Evolutionary conservation across 2,888 invertebrate species (phyloP), one percentile per base, ranked within the genome.

Genomic region (Melanargia galathea): DNA sequence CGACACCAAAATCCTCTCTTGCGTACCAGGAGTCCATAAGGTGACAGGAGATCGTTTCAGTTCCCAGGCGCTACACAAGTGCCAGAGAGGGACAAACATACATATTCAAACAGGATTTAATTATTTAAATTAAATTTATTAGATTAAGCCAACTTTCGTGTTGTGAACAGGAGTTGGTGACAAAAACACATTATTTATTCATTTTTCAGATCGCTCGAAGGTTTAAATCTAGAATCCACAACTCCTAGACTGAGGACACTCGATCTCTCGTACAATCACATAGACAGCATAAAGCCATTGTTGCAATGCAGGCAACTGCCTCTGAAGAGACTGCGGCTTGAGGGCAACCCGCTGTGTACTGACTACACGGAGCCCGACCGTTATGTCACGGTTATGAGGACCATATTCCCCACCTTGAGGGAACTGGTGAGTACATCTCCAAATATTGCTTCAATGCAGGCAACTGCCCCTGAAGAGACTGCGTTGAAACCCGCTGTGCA

Each of bases 281-380:
- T 91, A 2, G 81, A 81, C 0, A 75, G 69, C 7, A 63, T 78
- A 0, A 73, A 76, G 0, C 4, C 49, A 0, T 54, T 90, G 10
- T 65, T 93, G 0, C 60, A 70, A 0, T 80, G 82, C 8, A 73
- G 90, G 0, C 71, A 80, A 0, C 66, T 94, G 54, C 76, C 83
- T 0, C 75, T 95, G 1, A 77, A 76, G 2, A 88, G 92, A 48
- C 74, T 96, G 8, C 84, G 81, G 67, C 78, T 96, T 33, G 95
- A 95, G 73, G 94, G 94, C 0, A 96, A 96, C 84, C 95, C 95
- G 0, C 71, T 96, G 0, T 95, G 95, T 75, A 92, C 92, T 58
- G 93, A 93, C 71, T 94, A 93, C 73, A 91, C 83, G 0, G 93
- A 93, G 59, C 88, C 93, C 0, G 79, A 84, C 0, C 84, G 92